Evolutionary conservation across 2,888 invertebrate genomes (phyloP), one percentile per base, ranked within the genome.

Genomic region (Thera obeliscata): DNA sequence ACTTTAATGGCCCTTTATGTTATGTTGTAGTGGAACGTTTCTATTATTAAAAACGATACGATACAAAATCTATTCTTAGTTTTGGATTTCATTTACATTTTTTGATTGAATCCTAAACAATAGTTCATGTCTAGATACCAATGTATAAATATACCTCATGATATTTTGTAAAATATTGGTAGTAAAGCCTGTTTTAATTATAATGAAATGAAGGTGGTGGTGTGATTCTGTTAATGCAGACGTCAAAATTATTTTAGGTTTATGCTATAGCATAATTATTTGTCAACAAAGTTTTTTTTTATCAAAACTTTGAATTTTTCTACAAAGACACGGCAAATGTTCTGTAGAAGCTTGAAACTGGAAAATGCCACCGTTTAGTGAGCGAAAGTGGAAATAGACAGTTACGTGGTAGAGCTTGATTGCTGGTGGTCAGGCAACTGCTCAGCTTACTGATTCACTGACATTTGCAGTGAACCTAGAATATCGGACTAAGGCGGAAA

Each of bases 1-100:
- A 84, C 86, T 87, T 85, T 89, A 92, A 91, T 91, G 88, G 88
- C 80, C 86, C 87, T 88, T 88, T 88, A 87, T 86, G 81, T 87
- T 88, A 87, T 87, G 86, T 87, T 87, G 85, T 84, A 82, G 82
- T 80, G 81, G 81, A 83, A 80, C 79, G 73, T 79, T 80, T 81
- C 79, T 78, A 81, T 79, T 78, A 80, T 75, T 70, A 69, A 71
- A 73, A 63, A 65, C 38, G 35, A 55, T 61, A 46, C 38, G 35
- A 56, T 52, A 52, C 33, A 52, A 33, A 52, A 33, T 52, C 8
- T 52, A 33, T 52, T 52, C n/a, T 33, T 33, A 8, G 9, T 33
- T 9, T 52, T 33, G 33, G 9, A 33, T 52, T 52, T 33, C 4
- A n/a, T 46, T 9, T 7, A 9, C 38, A 38, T 38, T 38, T 38